Conservation (phyloP, 1,140 invertebrate species). For the Bombus haemorrhoidalis region DNA sequence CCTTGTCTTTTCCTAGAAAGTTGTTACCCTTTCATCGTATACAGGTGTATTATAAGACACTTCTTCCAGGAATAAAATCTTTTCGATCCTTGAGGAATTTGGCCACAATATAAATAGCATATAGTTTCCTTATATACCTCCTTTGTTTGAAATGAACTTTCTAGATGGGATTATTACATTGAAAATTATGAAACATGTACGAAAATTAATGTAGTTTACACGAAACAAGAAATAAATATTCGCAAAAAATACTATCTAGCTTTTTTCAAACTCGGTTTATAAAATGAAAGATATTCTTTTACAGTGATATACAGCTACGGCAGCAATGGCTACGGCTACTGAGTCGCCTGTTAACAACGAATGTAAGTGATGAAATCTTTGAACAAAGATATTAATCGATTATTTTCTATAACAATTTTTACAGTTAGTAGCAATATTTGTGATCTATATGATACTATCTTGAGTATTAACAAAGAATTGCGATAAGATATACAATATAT, state of each 20-base stretch:
- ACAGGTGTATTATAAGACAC: background rate
- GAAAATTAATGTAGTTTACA: background rate
- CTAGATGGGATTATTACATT: too few relatives aligned
- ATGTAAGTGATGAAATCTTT: constrained; percentile 62
- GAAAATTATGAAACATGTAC: background rate
- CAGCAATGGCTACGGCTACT: constrained; percentile 71
- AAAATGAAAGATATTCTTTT: constrained; percentile 35
- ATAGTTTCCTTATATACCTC: background rate
- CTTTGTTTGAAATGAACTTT: constrained; percentile 24
- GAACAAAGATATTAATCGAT: background rate
- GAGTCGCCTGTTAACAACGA: constrained; percentile 65
- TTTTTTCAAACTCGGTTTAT: background rate
- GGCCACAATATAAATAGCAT: background rate
- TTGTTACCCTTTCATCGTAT: background rate
- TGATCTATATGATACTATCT: background rate
- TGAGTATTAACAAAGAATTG: background rate
- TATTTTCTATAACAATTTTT: background rate
- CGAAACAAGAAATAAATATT: background rate
- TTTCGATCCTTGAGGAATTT: background rate
- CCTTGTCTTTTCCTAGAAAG: too few relatives aligned
- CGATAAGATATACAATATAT: background rate
- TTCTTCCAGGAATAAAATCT: background rate
- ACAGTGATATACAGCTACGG: constrained; percentile 26
- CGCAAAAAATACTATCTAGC: background rate
- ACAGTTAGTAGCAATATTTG: background rate